Base-by-base conservation (phyloP, 53 echinoderm and acorn worm genomes). In the Actinopyga echinites region DNA sequence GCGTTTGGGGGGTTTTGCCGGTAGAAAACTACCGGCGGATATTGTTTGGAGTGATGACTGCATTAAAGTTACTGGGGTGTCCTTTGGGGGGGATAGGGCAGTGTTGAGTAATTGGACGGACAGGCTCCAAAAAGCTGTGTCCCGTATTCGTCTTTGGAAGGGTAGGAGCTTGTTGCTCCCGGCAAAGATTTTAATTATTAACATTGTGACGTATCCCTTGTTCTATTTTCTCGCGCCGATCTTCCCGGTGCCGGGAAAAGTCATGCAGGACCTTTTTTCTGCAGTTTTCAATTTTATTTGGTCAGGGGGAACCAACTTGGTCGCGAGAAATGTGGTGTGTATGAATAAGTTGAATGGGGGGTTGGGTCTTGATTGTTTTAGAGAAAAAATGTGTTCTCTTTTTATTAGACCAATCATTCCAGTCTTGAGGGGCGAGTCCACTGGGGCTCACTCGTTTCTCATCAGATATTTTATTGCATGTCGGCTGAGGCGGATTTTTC, bases 31-130 rank as follows among this genome's bases (percentile, higher is more conserved):
- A 57, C 56, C 34, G 61, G 85, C 61, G 10, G 53, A 85, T 31
- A 79, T 79, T 75, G 30, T 11, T 2, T 85, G 79, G 86, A 44
- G 34, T 55, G 55, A 85, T 32, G 65, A 77, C 31, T 31, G 35
- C 5, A 85, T 85, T 54, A 52, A 32, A 64, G 53, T 85, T 40
- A 85, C 74, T 78, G 85, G 85, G 7, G 53, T 85, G 32, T 44
- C 44, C 49, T 85, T 78, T 33, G 79, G 85, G 13, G 44, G 63
- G 25, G 54, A 63, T 21, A 32, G 49, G 19, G 75, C 19, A 20
- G 64, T 85, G 4, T 1, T 11, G 21, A 33, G 22, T 1, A 62
- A 49, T 78, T 78, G 65, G 85, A n/a, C 62, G 24, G 42, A 43
- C 11, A 8, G 65, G 53, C 20, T 25, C 17, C 23, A 24, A 10